Evolutionary conservation across 2,797 vertebrate species (phyloP), one percentile per base, ranked within the genome.

Genomic region (Pangasius sanitwongsei): DNA sequence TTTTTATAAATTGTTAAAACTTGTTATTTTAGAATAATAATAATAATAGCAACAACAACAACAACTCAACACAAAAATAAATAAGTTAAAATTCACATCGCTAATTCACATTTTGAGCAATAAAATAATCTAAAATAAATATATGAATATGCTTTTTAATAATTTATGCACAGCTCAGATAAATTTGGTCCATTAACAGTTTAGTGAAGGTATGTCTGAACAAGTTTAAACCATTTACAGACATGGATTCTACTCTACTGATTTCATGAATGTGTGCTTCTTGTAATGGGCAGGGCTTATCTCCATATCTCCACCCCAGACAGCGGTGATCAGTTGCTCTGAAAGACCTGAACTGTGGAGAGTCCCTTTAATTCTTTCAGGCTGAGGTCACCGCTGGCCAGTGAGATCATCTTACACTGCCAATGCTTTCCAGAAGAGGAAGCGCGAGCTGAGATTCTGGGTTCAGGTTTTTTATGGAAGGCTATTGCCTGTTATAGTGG

Each of bases 351-450:
- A 85, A 90, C 93, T 93, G 93, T 93, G 86, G 89, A 93, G 93
- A 85, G 92, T 92, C 95, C 95, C 65, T 85, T 37, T 69, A 85
- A 95, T 96, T 92, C 93, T 95, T 94, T 84, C 86, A 92, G 91
- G 90, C 94, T 96, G 95, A 96, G 95, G 95, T 96, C 95, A 96
- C 92, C 89, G 93, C 93, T 95, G 92, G 92, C 91, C 92, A 92
- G 93, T 91, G 86, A 74, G 93, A 94, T 96, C 94, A 0, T 92
- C 95, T 96, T 96, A 96, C 95, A 92, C 92, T 50, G 92, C 93
- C 92, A 87, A 92, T 93, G 93, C 95, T 93, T 91, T 95, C 90
- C 91, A 94, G 92, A 92, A 61, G 81, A 88, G 86, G 92, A 93
- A 87, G 84, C 28, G 6, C n/a, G 31, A 13, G 48, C 63, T 41